phyloP scores from a whole-genome alignment of 2,888 invertebrate species.

The Eucera pruinosa region DNA sequence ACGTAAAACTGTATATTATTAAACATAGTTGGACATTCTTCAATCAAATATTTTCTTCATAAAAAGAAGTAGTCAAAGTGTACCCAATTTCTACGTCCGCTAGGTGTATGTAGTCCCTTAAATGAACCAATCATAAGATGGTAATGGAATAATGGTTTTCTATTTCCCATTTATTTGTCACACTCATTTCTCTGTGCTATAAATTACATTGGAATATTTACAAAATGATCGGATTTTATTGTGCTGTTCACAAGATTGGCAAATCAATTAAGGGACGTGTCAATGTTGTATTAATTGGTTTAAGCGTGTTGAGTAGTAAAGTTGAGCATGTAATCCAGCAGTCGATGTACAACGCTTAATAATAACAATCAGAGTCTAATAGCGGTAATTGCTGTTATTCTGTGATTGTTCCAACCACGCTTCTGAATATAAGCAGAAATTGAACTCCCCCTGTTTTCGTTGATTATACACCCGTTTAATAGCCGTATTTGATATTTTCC shows the following conservation, averaged over 20 bases:
- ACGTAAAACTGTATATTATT: too few species aligned
- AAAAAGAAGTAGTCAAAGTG: too few species aligned
- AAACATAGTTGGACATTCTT: too few species aligned
- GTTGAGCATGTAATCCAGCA: constrained; percentile 27
- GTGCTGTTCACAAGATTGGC: background rate
- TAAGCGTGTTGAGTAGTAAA: constrained; percentile 33
- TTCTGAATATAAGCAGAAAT: constrained; percentile 17
- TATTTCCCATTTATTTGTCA: background rate
- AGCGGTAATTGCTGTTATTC: constrained; percentile 45
- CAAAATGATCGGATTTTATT: background rate
- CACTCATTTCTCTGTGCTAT: background rate
- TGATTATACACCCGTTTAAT: constrained; percentile 18
- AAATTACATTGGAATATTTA: constrained; percentile 7
- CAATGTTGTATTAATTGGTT: constrained; percentile 36
- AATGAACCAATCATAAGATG: background rate
- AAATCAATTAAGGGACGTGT: constrained; percentile 23
- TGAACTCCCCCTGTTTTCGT: constrained; percentile 6
- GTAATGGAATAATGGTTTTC: constrained; percentile 21
- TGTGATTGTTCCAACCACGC: constrained; percentile 7
- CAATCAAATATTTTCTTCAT: too few species aligned
- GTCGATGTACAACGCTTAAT: constrained; percentile 40
- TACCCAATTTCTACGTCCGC: too few species aligned
- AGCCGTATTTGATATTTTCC: background rate
- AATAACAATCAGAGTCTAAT: constrained; percentile 50
- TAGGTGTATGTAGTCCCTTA: too few species aligned